phyloP scores from a whole-genome alignment of 2,113 vertebrate genomes.

The Hippocampus guttulatus region DNA sequence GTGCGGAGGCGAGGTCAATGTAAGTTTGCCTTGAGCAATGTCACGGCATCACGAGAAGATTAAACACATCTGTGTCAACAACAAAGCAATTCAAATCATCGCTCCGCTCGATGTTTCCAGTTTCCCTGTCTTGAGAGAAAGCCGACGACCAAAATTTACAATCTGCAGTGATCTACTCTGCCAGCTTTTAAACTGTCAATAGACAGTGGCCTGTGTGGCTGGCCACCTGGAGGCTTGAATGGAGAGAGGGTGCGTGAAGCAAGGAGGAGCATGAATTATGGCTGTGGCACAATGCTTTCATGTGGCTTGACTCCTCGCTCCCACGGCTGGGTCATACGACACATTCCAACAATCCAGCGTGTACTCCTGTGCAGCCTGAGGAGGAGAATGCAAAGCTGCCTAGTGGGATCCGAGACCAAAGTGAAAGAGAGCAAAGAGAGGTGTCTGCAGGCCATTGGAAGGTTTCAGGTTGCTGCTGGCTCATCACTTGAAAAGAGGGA shows the following conservation, averaged over 20 bases:
- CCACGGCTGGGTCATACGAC: background rate
- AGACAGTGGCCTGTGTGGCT: constrained; percentile 46
- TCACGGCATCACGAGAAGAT: constrained; percentile 4
- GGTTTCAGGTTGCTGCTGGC: constrained; percentile 35
- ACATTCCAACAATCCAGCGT: constrained; percentile 7
- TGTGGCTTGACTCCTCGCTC: constrained; percentile 40
- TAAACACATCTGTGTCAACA: constrained; percentile 7
- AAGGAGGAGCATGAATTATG: constrained; percentile 50
- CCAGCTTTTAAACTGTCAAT: constrained; percentile 42
- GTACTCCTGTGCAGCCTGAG: background rate
- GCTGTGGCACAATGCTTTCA: constrained; percentile 49
- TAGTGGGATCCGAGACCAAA: constrained; percentile 8
- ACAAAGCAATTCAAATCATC: constrained; percentile 1
- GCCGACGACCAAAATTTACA: constrained; percentile 12
- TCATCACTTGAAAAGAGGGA: constrained; percentile 39
- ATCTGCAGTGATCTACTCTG: constrained; percentile 25
- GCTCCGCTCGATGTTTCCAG: background rate
- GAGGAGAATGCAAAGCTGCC: background rate
- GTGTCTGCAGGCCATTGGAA: constrained; percentile 8
- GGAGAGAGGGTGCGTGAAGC: constrained; percentile 45
- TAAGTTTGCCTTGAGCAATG: constrained; percentile 46
- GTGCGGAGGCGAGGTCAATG: constrained; percentile 34
- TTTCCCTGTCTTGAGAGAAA: background rate
- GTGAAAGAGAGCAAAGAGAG: constrained; percentile 2
- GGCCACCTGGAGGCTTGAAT: constrained; percentile 54